Evolutionary conservation across 1,140 invertebrate genomes (phyloP), one percentile per base, ranked within the genome.

Genomic region (Lordiphosa mommai): DNA sequence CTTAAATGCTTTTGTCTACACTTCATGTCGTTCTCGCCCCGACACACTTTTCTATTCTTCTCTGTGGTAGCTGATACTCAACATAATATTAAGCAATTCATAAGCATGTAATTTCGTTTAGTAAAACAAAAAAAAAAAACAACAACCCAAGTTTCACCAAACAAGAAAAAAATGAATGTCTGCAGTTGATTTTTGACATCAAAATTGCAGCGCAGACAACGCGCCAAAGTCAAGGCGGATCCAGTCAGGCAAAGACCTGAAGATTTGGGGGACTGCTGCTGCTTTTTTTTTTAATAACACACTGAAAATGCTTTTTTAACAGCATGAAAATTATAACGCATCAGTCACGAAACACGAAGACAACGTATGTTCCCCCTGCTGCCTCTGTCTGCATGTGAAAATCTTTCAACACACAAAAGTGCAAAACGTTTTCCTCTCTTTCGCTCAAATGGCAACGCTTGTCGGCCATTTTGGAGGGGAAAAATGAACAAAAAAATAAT

Each of bases 271-370:
- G 13, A 5, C 12, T 14, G 56, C 17, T 30, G 53, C 30, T 12
- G 23, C 40, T 47, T 34, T 44, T 38, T 61, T 49, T 68, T 61
- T 79, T 82, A 82, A 85, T 64, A 72, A 69, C 53, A 82, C 50
- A 71, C 74, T 64, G 76, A 34, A 85, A 82, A 82, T 82, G 65
- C 30, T 79, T 70, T 79, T 80, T 79, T 74, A 79, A 79, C 61
- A 65, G 80, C 72, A 80, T 69, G 63, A 43, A 86, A 86, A 86
- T 82, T 86, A 86, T 86, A 86, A 86, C 74, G 72, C 82, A 86
- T 86, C 76, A 86, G 82, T 86, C 82, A 86, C 82, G 82, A 86
- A 48, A 69, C 46, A 47, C 50, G 59, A 72, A 53, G 49, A 53
- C 52, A 44, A 57, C 30, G 30, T 23, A 43, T 33, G 27, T 44